phyloP scores from a whole-genome alignment of 2,113 vertebrate genomes.

The Solea solea region DNA sequence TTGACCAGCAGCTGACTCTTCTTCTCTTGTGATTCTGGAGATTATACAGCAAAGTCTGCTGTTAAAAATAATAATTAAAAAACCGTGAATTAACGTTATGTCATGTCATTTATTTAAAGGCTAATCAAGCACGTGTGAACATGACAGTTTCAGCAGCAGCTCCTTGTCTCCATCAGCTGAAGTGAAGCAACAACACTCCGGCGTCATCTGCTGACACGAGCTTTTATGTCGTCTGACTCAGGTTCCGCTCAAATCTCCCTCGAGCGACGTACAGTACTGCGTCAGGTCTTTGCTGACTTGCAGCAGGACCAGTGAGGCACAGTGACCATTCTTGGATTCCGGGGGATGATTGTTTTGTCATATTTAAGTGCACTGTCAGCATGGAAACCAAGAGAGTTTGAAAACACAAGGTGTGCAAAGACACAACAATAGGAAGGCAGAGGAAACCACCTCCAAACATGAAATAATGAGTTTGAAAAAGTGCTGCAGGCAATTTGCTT shows the following conservation, averaged over 20 bases:
- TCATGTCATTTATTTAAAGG: conserved; percentile 30
- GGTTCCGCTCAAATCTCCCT: neutral
- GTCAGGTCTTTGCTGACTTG: conserved; percentile 7
- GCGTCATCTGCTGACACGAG: conserved; percentile 20
- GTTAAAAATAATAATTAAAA: too few species aligned
- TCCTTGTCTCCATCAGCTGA: conserved; percentile 14
- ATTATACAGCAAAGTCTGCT: too few species aligned
- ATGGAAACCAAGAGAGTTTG: neutral
- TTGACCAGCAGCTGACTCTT: neutral
- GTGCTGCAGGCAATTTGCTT: neutral
- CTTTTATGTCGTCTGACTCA: neutral
- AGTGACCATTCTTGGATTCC: conserved; percentile 4
- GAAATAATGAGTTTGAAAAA: neutral
- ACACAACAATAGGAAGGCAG: conserved; percentile 1
- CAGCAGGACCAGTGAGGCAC: conserved; percentile 9
- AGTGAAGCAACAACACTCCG: neutral
- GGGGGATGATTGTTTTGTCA: neutral
- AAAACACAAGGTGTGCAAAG: conserved; percentile 8
- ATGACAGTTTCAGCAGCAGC: neutral
- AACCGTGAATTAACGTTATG: neutral
- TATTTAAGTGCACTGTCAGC: conserved; percentile 4
- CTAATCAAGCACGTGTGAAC: conserved; percentile 4
- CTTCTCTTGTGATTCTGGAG: too few species aligned
- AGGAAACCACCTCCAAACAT: neutral
- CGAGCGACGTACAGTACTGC: neutral